These are phyloP conservation scores for Microhierax caerulescens DNA, from an alignment of 2,797 vertebrate species.

Conservation along the genomic window DNA sequence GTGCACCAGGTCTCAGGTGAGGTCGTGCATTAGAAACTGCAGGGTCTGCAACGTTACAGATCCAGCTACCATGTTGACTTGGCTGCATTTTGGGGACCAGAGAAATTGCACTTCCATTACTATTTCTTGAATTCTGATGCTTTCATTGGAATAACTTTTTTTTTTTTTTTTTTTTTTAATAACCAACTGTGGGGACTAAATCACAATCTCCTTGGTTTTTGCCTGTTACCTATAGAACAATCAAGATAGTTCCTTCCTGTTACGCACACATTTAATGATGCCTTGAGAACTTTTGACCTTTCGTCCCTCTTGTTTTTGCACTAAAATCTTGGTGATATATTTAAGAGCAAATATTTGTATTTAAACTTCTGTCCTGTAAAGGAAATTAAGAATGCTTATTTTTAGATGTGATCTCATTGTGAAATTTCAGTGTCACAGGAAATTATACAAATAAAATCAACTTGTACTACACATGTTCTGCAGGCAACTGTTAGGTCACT, in stretches of 20 bases:
- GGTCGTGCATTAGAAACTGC: accelerated
- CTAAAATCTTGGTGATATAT: not conserved
- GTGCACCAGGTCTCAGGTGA: not conserved
- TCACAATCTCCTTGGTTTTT: not conserved
- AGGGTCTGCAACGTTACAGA: not conserved
- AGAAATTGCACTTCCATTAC: not conserved
- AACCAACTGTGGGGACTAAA: not conserved
- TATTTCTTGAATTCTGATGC: not conserved
- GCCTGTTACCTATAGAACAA: not conserved
- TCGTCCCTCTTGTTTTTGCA: not conserved
- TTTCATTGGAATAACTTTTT: not conserved
- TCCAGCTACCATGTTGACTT: not conserved
- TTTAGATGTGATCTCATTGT: slow-evolving; percentile 39
- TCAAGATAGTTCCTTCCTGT: not conserved
- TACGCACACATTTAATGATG: not conserved
- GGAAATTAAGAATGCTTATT: slow-evolving; percentile 49
- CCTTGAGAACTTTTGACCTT: not conserved
- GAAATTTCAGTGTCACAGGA: slow-evolving; percentile 34
- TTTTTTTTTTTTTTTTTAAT: not conserved
- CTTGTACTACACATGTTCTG: not conserved
- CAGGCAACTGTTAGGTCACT: not conserved
- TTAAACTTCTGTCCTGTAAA: slow-evolving; percentile 10
- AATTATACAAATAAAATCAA: slow-evolving; percentile 39
- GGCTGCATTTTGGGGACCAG: not conserved
- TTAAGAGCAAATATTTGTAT: slow-evolving; percentile 5